Base-by-base conservation (phyloP, 2,113 vertebrate genomes). In the Poeciliopsis prolifica region DNA sequence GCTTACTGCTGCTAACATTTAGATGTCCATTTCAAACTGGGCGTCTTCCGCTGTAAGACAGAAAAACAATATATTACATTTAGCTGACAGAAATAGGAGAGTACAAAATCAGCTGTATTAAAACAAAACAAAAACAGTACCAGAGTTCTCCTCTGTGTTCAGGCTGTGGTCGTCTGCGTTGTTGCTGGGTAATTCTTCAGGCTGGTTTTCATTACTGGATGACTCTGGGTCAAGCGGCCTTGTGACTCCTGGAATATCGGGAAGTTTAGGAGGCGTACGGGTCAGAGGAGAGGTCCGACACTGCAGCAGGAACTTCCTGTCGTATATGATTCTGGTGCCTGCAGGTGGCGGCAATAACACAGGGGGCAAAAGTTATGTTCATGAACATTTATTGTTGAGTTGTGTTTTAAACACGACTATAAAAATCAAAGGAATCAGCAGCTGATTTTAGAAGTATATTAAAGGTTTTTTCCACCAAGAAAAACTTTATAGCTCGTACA, bases 301-400 rank as follows among this genome's bases (percentile, higher is more conserved):
- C 73, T 97, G 96, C 93, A 98, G 95, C 75, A 98, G 51, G 88
- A 99, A 99, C 78, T 98, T 96, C 2, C 97, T 95, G 79, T 98
- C 97, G 0, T 98, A 98, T 86, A 98, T 98, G 51, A 98, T 97
- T 85, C 96, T 94, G 67, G 93, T 94, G 12, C 94, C 94, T 94
- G 83, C 1, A 24, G 65, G 51, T 0, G 37, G 14, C n/a, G 3
- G 31, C 37, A 51, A 9, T 28, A 28, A 29, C 19, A 64, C 30
- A 58, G 4, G 30, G 17, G 28, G 12, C 6, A 14, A 58, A 26
- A 69, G 10, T 54, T 24, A 54, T 24, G 2, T 3, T 14, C 12
- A 37, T 48, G 26, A 10, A 15, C 30, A 54, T 30, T 29, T 13
- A 33, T 22, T 26, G 5, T 6, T 9, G 5, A 17, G 14, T 5